phyloP scores from a whole-genome alignment of 2,113 vertebrate genomes.

The Lycaon pictus region DNA sequence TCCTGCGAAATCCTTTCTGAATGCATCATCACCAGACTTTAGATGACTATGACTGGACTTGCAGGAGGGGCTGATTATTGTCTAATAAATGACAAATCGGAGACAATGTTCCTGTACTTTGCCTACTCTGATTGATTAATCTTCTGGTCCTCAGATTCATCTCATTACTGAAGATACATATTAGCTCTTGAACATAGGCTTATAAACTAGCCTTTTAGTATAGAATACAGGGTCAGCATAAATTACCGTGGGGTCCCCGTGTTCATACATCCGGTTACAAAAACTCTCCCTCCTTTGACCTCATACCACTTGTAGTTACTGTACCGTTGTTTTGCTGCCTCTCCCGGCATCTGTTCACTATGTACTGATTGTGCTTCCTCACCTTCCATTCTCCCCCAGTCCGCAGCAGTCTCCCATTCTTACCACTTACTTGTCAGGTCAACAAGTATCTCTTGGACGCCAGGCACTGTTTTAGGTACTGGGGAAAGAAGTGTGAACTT shows the following conservation, averaged over 20 bases:
- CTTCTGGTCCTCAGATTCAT: not conserved
- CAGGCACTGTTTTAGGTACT: not conserved
- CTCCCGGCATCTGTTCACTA: not conserved
- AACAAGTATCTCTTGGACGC: not conserved
- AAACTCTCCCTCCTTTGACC: not conserved
- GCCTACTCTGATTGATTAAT: not conserved
- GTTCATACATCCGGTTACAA: not conserved
- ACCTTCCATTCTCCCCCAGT: not conserved
- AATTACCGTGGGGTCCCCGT: not conserved
- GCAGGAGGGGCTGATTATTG: not conserved
- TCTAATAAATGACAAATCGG: not conserved
- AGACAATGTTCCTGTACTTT: not conserved
- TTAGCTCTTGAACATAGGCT: not conserved
- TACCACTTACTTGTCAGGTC: not conserved
- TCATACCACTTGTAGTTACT: not conserved
- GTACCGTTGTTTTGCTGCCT: not conserved
- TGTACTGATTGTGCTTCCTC: accelerated
- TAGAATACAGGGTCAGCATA: not conserved
- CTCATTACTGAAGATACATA: not conserved
- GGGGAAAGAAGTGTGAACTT: not conserved
- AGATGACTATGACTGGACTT: not conserved
- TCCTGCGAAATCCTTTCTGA: not conserved
- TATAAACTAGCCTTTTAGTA: not conserved
- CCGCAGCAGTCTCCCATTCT: not conserved
- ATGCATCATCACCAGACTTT: not conserved